Conservation (phyloP, 2,113 vertebrate genomes). For the Prietella phreatophila region DNA sequence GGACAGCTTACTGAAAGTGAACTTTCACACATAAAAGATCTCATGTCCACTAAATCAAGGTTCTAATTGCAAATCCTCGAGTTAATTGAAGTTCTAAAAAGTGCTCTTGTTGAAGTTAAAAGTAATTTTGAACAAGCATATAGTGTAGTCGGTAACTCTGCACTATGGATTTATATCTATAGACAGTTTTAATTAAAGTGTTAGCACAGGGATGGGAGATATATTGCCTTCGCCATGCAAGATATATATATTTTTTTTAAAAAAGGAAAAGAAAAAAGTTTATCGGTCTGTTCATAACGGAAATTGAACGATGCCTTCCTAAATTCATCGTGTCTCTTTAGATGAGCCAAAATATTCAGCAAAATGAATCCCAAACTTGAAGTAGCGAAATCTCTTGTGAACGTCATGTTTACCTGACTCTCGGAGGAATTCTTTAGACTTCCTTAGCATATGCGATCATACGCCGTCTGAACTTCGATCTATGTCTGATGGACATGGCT, state of each 20-base stretch:
- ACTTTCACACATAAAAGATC: background rate
- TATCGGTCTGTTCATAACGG: background rate
- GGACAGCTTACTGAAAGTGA: background rate
- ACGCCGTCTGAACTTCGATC: too few relatives aligned
- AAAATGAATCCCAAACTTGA: background rate
- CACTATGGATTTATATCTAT: background rate
- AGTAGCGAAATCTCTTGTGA: background rate
- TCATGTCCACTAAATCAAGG: background rate
- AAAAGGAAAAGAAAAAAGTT: background rate
- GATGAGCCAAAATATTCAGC: too few relatives aligned
- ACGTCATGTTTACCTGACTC: background rate
- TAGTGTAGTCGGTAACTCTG: background rate
- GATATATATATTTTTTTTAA: background rate
- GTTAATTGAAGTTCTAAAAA: background rate
- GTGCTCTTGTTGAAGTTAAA: background rate
- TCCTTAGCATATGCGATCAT: background rate
- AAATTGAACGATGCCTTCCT: background rate
- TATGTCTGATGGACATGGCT: background rate
- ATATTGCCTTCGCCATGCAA: background rate
- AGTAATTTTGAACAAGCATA: background rate
- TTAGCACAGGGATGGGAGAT: constrained; percentile 6
- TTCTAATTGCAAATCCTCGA: background rate
- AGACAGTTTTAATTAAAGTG: constrained; percentile 11
- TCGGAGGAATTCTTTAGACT: background rate
- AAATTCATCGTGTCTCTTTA: background rate